A percentile compares a stretch with the other conserved stretches of the same genome.
These are phyloP conservation scores for Grammomys dolichurus DNA, from an alignment of 2,113 vertebrate species.

Conservation along the genomic window DNA sequence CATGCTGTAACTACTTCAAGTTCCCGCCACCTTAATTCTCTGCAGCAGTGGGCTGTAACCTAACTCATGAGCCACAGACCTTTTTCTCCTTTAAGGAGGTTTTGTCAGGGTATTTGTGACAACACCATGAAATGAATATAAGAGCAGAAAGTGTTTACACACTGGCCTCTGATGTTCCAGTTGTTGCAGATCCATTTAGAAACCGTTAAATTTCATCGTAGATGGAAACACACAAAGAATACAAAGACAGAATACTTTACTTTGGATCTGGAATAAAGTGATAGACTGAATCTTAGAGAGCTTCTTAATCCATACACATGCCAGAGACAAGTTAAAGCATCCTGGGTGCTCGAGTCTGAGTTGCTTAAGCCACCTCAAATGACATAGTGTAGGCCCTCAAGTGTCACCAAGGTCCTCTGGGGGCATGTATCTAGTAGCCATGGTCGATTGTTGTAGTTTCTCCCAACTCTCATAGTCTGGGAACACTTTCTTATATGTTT, in stretches of 20 bases:
- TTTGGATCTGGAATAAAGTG: background rate
- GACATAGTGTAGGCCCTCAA: background rate
- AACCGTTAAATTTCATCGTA: background rate
- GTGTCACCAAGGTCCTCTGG: slow-evolving; percentile 6
- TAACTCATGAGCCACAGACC: background rate
- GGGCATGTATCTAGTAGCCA: slow-evolving; percentile 21
- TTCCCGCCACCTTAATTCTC: background rate
- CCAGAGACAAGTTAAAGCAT: slow-evolving; percentile 9
- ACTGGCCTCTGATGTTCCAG: background rate
- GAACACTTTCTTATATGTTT: slow-evolving; percentile 76
- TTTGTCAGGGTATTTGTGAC: background rate
- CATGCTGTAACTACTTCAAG: no score
- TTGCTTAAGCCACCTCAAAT: background rate
- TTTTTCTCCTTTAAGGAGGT: background rate
- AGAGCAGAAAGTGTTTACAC: background rate
- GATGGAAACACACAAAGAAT: background rate
- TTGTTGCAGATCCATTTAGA: background rate
- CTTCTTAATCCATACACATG: slow-evolving; percentile 4
- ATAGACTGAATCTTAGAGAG: background rate
- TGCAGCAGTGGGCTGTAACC: background rate
- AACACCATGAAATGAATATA: background rate
- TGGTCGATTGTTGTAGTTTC: slow-evolving; percentile 55
- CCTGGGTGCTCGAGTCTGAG: background rate
- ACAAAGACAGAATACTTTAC: background rate
- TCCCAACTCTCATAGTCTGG: slow-evolving; percentile 60